These are phyloP conservation scores for Tragulus kanchil DNA, from an alignment of 2,113 vertebrate genomes.

Conservation along the genomic window DNA sequence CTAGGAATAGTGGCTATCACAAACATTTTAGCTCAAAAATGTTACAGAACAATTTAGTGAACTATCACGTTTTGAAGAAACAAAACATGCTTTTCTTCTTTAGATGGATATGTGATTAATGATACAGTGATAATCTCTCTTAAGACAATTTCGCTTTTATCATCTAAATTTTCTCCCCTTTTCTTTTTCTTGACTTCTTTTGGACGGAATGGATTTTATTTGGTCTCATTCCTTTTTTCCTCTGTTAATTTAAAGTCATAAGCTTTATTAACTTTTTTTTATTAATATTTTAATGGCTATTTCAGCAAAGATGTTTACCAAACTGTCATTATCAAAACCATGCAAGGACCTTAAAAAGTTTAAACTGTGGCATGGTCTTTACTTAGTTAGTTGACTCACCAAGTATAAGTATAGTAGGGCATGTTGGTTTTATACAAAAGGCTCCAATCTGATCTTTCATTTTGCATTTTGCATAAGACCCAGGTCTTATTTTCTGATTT, in stretches of 20 bases:
- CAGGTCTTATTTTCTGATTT: not conserved
- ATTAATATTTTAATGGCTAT: not conserved
- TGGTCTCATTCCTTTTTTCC: not conserved
- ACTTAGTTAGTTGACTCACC: not conserved
- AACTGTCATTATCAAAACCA: not conserved
- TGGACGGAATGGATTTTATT: not conserved
- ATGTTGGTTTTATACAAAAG: not conserved
- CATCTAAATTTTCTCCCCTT: not conserved
- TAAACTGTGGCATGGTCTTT: not conserved
- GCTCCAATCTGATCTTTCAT: not conserved
- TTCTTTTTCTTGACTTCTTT: not conserved
- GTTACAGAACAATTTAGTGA: not conserved
- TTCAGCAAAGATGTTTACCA: not conserved
- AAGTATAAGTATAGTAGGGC: not conserved
- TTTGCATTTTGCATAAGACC: not conserved
- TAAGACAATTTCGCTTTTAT: constrained; percentile 1
- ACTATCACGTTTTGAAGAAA: not conserved
- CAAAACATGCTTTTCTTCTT: not conserved
- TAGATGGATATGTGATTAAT: not conserved
- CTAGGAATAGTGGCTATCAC: not conserved
- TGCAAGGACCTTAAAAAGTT: not conserved
- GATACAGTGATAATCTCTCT: not conserved
- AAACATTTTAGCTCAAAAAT: not conserved
- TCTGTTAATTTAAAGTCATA: not conserved
- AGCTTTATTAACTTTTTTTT: not conserved